Percentiles rank a stretch among this genome's conserved stretches.
These are phyloP conservation scores for Xiphophorus maculatus DNA, from an alignment of 2,113 vertebrate genomes.

Conservation along the genomic window DNA sequence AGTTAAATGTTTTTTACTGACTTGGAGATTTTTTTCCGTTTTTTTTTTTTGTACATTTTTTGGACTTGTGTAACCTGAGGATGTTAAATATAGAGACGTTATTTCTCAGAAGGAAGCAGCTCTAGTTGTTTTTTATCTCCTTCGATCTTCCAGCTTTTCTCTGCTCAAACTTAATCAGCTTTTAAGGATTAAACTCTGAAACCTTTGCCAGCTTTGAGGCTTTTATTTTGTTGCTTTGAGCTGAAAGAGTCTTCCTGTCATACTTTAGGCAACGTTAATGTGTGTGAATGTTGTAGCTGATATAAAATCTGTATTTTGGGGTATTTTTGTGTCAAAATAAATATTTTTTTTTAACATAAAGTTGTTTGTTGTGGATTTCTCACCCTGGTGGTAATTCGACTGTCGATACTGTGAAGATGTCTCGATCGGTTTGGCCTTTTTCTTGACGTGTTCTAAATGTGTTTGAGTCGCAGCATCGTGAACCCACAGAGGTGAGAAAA, in stretches of 20 bases:
- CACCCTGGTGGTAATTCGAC: background rate
- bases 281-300: background rate
- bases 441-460: background rate
- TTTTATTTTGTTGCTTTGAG: too few relatives aligned
- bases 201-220: background rate
- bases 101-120: background rate
- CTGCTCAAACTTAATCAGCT: background rate
- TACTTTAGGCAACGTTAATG: background rate
- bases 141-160: background rate
- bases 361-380: background rate
- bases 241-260: too few relatives aligned
- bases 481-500: background rate
- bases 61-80: background rate
- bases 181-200: background rate
- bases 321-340: background rate
- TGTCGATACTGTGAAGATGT: background rate
- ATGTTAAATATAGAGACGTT: background rate
- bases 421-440: background rate
- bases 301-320: background rate
- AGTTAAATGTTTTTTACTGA: background rate
- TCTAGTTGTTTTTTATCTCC: background rate
- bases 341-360: background rate
- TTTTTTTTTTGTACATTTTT: too few relatives aligned
- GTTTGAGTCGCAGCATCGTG: background rate
- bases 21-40: too few relatives aligned